Evolutionary conservation across 1,140 invertebrate species (phyloP).

Genomic region (Habropoda laboriosa): DNA sequence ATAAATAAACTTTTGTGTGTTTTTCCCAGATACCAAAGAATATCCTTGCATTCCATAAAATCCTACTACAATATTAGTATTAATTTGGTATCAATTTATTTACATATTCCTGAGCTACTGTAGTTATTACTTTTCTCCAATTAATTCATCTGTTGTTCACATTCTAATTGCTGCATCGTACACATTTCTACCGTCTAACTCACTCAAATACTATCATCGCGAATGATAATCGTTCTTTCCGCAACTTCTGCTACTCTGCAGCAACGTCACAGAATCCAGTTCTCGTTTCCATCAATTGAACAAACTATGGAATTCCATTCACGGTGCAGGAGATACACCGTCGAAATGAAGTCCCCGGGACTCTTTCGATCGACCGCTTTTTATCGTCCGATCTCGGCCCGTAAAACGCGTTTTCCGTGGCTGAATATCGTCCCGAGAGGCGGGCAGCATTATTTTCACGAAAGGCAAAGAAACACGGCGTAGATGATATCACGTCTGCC

Average conservation of each 20-base stretch:
- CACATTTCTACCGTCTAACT: too few species aligned
- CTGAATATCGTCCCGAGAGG: not conserved
- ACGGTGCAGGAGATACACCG: not conserved
- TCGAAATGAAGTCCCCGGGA: not conserved
- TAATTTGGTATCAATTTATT: too few species aligned
- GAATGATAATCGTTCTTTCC: not conserved
- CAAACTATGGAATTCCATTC: constrained; percentile 1
- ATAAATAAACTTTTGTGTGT: too few species aligned
- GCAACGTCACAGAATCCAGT: not conserved
- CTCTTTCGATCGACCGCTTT: not conserved
- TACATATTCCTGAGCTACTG: too few species aligned
- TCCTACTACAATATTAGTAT: too few species aligned
- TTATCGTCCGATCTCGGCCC: not conserved
- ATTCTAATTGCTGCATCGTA: too few species aligned
- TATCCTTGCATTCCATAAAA: too few species aligned
- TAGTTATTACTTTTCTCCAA: too few species aligned
- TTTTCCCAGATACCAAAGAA: too few species aligned
- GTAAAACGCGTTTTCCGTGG: not conserved
- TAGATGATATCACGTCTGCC: constrained; percentile 22
- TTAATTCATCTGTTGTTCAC: too few species aligned
- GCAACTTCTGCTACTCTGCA: not conserved
- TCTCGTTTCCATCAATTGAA: not conserved
- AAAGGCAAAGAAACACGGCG: constrained; percentile 15
- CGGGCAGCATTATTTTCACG: constrained; percentile 3
- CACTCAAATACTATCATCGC: not conserved